Percentiles rank a stretch among this genome's conserved stretches.
phyloP scores from a whole-genome alignment of 1,140 invertebrate genomes.

The Zaprionus ghesquierei region DNA sequence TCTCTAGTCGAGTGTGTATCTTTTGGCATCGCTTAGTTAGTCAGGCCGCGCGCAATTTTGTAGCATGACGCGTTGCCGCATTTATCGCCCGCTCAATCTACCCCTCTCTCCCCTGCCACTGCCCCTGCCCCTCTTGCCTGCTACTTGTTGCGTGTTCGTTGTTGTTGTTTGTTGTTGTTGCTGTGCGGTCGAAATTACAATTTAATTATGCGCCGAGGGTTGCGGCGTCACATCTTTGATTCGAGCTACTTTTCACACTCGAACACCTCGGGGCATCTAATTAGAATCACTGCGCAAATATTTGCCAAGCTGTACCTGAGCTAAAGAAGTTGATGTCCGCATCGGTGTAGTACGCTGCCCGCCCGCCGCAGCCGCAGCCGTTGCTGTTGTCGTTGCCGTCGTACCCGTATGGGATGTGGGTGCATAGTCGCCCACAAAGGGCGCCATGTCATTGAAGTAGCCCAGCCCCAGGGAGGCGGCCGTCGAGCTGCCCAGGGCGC shows the following conservation, averaged over 20 bases:
- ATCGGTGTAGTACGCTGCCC: conserved; percentile 75
- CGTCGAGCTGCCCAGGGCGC: conserved; percentile 64
- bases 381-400: conserved; percentile 1
- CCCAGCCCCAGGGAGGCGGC: conserved; percentile 73
- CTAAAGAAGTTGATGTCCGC: conserved; percentile 82
- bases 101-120: background rate
- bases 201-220: conserved; percentile 68
- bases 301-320: conserved; percentile 72
- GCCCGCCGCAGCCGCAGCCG: conserved; percentile 8
- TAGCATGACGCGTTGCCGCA: conserved; percentile 23
- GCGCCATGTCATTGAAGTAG: conserved; percentile 75
- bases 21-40: conserved; percentile 9
- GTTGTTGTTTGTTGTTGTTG: conserved; percentile 10
- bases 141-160: conserved; percentile 63
- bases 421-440: conserved; percentile 63
- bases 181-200: conserved; percentile 64
- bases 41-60: conserved; percentile 33
- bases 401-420: background rate
- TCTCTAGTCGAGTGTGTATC: background rate
- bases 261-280: conserved; percentile 55
- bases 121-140: conserved; percentile 3
- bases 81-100: conserved; percentile 49
- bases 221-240: conserved; percentile 54
- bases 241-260: conserved; percentile 64
- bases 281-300: conserved; percentile 69